Conservation (phyloP, 2,888 invertebrate genomes). For the Ptilodon capucinus region DNA sequence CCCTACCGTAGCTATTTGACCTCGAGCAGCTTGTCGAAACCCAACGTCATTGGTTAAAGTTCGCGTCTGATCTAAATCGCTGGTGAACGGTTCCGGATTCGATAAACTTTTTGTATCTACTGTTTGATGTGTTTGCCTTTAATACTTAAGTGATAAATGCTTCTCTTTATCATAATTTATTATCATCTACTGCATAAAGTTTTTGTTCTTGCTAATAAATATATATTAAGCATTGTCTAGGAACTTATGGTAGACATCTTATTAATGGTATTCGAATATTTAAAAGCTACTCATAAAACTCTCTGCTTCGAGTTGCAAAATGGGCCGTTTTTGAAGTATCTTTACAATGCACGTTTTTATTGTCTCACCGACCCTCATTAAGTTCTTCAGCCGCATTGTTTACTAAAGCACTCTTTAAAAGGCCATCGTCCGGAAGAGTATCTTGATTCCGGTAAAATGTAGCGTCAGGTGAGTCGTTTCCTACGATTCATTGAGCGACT, state of each 20-base stretch:
- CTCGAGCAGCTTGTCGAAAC: conserved; percentile 35
- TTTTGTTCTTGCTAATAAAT: too few species aligned
- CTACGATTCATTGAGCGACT: conserved; percentile 44
- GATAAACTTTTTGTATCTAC: conserved; percentile 7
- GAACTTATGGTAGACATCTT: background rate
- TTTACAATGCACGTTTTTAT: background rate
- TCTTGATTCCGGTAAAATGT: conserved; percentile 39
- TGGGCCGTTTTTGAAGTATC: background rate
- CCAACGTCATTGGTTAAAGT: conserved; percentile 37
- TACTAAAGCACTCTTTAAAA: conserved; percentile 29
- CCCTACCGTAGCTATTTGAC: conserved; percentile 36
- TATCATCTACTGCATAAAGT: too few species aligned
- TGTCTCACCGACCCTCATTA: background rate
- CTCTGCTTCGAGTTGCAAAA: background rate
- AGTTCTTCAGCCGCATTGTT: conserved; percentile 17
- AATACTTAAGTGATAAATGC: background rate
- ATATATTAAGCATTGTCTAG: too few species aligned
- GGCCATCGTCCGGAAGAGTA: conserved; percentile 36
- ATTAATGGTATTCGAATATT: too few species aligned
- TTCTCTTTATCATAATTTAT: background rate
- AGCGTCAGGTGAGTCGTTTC: conserved; percentile 45
- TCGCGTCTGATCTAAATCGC: conserved; percentile 29
- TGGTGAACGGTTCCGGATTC: conserved; percentile 36
- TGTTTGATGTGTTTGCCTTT: background rate
- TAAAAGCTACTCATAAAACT: background rate